Evolutionary conservation across 2,113 vertebrate genomes (phyloP).

Genomic region (Brachypteracias leptosomus): DNA sequence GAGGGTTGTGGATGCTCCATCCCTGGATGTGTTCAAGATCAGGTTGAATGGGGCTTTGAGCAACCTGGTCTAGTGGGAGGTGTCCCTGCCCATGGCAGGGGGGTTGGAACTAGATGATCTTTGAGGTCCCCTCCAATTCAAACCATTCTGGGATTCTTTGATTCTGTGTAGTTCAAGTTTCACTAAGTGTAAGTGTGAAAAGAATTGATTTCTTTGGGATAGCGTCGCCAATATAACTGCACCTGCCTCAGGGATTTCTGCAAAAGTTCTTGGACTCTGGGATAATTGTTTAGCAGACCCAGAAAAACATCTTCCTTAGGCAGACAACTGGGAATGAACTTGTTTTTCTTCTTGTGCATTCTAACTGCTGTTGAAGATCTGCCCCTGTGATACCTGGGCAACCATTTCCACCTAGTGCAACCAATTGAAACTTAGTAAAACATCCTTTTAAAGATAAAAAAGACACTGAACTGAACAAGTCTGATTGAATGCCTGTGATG

Average conservation of each 20-base stretch:
- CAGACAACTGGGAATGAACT: background rate
- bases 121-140: too few species aligned
- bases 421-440: background rate
- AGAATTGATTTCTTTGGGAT: background rate
- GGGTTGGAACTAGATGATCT: too few species aligned
- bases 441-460: background rate
- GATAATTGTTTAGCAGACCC: background rate
- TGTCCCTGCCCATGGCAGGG: too few species aligned
- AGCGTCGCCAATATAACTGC: background rate
- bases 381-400: background rate
- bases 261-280: background rate
- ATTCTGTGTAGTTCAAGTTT: background rate
- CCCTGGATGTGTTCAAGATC: too few species aligned
- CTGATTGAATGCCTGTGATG: background rate
- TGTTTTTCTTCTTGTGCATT: background rate
- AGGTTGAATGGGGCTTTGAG: too few species aligned
- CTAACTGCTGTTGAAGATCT: background rate
- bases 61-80: too few species aligned
- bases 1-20: too few species aligned
- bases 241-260: background rate
- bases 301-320: background rate
- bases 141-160: too few species aligned
- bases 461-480: background rate
- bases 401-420: background rate
- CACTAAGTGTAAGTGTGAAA: background rate